phyloP scores from a whole-genome alignment of 1,140 invertebrate species.

The Drosophila baimaii region DNA sequence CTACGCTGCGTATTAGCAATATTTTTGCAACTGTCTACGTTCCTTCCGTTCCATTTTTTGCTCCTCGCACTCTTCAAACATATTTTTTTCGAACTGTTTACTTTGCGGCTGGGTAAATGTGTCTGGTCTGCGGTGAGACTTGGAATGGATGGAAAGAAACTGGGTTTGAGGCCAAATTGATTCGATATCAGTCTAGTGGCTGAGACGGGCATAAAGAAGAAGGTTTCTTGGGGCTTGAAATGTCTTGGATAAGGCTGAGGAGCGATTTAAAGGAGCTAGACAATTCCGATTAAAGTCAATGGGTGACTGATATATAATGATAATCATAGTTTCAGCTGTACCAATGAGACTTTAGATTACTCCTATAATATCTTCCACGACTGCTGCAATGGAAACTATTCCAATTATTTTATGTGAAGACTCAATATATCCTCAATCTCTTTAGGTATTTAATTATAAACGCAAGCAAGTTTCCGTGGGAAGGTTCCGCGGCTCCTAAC shows the following conservation, averaged over 20 bases:
- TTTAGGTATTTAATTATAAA: background rate
- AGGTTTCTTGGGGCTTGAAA: background rate
- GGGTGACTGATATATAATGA: no score
- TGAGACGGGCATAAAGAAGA: constrained; percentile 9
- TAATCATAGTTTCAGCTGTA: no score
- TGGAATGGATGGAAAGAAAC: background rate
- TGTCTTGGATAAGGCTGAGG: background rate
- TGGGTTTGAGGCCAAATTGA: constrained; percentile 59
- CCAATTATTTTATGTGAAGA: background rate
- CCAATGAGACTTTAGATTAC: no score
- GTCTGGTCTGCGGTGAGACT: constrained; percentile 57
- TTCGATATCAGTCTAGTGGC: constrained; percentile 55
- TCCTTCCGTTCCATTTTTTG: constrained; percentile 46
- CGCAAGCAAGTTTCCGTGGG: rapidly evolving
- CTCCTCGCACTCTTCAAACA: constrained; percentile 2
- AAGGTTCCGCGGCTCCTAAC: rapidly evolving
- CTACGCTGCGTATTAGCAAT: constrained; percentile 76
- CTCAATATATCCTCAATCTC: background rate
- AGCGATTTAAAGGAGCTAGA: background rate
- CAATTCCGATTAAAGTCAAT: no score
- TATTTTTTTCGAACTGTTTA: constrained; percentile 48
- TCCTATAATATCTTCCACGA: background rate
- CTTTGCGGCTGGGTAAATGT: constrained; percentile 62
- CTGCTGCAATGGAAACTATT: background rate
- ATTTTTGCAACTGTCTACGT: constrained; percentile 72